Percentiles rank a stretch among this genome's conserved stretches.
Evolutionary conservation across 2,888 invertebrate genomes (phyloP).

Genomic region (Trilocha varians): DNA sequence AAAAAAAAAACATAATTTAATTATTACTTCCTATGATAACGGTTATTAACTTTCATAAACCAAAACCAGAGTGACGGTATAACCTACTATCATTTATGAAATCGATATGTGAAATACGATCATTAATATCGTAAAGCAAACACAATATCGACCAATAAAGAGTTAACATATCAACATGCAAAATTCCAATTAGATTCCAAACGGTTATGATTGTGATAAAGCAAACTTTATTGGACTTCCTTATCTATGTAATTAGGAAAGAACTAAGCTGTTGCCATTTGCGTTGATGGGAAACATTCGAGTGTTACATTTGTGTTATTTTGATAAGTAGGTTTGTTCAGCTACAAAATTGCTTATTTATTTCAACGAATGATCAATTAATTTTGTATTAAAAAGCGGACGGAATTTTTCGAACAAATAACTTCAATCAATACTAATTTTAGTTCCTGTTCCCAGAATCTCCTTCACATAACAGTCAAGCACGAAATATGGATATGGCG

Average conservation of each 20-base stretch:
- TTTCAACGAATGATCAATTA: no score
- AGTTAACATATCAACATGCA: slow-evolving; percentile 69
- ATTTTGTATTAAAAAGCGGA: no score
- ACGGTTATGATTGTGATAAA: slow-evolving; percentile 69
- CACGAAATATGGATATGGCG: no score
- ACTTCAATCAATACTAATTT: no score
- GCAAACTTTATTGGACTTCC: slow-evolving; percentile 65
- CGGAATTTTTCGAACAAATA: no score
- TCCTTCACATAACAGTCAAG: no score
- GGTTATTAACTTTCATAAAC: not conserved
- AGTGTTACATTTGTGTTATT: slow-evolving; percentile 42
- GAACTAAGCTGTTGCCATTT: slow-evolving; percentile 69
- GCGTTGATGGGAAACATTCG: slow-evolving; percentile 61
- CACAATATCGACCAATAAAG: slow-evolving; percentile 70
- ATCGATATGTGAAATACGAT: slow-evolving; percentile 57
- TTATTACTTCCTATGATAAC: no score
- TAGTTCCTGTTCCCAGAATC: no score
- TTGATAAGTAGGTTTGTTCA: slow-evolving; percentile 33
- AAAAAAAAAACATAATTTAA: not conserved
- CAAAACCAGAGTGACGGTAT: slow-evolving; percentile 3
- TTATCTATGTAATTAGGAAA: slow-evolving; percentile 71
- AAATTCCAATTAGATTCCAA: slow-evolving; percentile 72
- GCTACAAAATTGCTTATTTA: not conserved
- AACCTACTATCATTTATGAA: slow-evolving; percentile 40
- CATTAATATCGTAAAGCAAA: slow-evolving; percentile 66